Evolutionary conservation across 1,140 invertebrate genomes (phyloP).

Genomic region (Euwallacea fornicatus): DNA sequence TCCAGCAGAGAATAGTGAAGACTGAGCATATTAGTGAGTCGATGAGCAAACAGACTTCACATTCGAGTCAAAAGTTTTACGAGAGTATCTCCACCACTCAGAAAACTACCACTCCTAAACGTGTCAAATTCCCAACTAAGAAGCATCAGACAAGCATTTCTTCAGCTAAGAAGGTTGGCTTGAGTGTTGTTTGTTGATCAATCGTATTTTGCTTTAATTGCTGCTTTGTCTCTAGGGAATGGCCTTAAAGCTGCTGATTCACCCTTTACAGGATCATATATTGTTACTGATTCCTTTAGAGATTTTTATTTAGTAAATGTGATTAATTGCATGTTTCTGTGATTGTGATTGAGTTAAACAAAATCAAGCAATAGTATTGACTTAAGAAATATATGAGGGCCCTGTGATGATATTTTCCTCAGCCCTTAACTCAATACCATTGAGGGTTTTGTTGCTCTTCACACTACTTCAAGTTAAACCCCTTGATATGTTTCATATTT

Average conservation of each 20-base stretch:
- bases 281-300: neutral
- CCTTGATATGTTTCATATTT: no score
- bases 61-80: constrained; percentile 38
- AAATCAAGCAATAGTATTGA: no score
- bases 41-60: constrained; percentile 43
- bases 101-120: constrained; percentile 42
- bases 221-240: neutral
- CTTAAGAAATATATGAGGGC: no score
- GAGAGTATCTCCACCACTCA: constrained; percentile 42
- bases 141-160: constrained; percentile 42
- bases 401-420: no score
- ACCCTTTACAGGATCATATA: neutral
- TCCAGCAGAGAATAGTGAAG: constrained; percentile 51
- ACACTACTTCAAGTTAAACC: no score
- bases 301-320: no score
- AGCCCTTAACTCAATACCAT: no score
- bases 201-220: neutral
- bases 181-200: constrained; percentile 9
- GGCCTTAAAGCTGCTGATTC: neutral
- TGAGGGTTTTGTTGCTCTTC: no score
- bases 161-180: constrained; percentile 52
- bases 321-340: no score
- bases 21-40: constrained; percentile 48
- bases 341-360: no score
- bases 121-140: constrained; percentile 44